A percentile compares a stretch with the other conserved stretches of the same genome.
Evolutionary conservation across 2,888 invertebrate species (phyloP).

Genomic region (Drosophila sordidula): DNA sequence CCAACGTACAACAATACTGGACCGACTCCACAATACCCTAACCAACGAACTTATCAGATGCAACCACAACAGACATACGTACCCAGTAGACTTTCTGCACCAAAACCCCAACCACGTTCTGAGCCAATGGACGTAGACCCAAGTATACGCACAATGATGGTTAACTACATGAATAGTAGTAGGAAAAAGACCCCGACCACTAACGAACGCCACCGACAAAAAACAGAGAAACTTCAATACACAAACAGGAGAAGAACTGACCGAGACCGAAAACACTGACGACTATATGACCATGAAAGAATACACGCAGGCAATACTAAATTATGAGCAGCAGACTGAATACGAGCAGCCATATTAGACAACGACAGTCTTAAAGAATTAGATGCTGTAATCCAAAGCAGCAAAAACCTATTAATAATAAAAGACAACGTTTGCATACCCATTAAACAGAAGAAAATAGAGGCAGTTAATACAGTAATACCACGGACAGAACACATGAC

Average conservation of each 20-base stretch:
- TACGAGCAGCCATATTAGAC: neutral
- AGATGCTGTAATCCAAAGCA: neutral
- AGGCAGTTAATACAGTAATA: neutral
- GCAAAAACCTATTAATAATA: neutral
- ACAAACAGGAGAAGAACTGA: neutral
- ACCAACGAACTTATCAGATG: no score
- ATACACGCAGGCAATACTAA: neutral
- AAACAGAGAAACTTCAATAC: conserved; percentile 1
- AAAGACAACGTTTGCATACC: neutral
- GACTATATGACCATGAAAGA: neutral
- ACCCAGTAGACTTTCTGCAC: no score
- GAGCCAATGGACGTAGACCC: no score
- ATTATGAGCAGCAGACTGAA: neutral
- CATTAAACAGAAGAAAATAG: conserved; percentile 3
- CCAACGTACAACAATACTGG: no score
- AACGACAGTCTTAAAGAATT: conserved; percentile 1
- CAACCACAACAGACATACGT: no score
- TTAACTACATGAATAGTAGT: no score
- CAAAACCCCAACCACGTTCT: no score
- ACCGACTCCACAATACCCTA: no score
- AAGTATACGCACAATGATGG: no score
- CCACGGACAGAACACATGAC: no score
- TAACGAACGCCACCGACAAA: neutral
- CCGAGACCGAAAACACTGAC: neutral
- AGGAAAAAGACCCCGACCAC: conserved; percentile 1